Evolutionary conservation across 2,113 vertebrate genomes (phyloP).

Genomic region (Craseonycteris thonglongyai): DNA sequence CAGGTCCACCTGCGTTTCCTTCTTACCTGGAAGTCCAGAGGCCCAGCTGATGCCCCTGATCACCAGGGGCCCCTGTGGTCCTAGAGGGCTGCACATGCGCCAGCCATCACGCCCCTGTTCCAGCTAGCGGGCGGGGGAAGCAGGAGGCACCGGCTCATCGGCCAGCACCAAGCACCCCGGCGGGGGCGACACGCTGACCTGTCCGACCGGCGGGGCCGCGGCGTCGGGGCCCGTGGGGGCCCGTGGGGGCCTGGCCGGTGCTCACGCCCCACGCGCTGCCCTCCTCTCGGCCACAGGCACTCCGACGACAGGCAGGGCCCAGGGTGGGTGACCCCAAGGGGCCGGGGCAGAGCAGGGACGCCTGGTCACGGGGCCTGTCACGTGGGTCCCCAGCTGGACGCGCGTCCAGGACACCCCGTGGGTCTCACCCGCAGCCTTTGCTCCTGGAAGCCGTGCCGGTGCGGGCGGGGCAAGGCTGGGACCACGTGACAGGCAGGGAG

Average conservation of each 20-base stretch:
- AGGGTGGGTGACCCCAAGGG: neutral
- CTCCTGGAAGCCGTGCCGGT: neutral
- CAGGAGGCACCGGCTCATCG: too few species aligned
- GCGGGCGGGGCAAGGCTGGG: rapidly evolving
- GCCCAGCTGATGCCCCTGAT: rapidly evolving
- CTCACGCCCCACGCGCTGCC: too few species aligned
- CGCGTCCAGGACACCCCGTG: neutral
- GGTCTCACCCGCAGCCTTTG: neutral
- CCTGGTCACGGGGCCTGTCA: too few species aligned
- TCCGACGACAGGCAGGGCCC: neutral
- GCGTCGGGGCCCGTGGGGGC: neutral
- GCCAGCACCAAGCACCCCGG: neutral
- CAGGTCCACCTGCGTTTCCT: neutral
- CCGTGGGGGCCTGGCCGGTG: too few species aligned
- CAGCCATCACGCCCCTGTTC: neutral
- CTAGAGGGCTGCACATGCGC: neutral
- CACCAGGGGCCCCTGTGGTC: neutral
- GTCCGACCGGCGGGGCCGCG: neutral
- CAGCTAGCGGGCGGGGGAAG: neutral
- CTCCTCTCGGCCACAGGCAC: neutral
- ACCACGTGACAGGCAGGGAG: neutral
- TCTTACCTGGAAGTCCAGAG: neutral
- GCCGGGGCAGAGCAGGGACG: neutral
- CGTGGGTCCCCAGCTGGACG: neutral
- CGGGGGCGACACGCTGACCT: too few species aligned